Evolutionary conservation across 2,888 invertebrate genomes (phyloP), one percentile per base, ranked within the genome.

Genomic region (Pseudococcus viburni): DNA sequence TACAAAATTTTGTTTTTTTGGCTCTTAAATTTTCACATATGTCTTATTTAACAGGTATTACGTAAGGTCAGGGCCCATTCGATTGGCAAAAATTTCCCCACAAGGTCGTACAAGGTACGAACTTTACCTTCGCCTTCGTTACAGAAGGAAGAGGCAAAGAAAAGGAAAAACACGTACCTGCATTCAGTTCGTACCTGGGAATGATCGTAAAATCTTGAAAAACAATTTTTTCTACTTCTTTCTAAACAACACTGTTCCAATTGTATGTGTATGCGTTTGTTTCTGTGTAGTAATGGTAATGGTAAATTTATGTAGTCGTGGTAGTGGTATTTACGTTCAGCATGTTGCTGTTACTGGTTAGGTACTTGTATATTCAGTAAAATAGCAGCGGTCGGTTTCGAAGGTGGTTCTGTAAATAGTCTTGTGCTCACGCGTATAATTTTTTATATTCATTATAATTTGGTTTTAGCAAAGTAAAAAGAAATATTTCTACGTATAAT

Each of bases 341-440:
- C 42, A 9, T 42, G 42, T 42, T 42, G 42, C 42, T 33, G 7
- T 33, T 33, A 12, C 39, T 73, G 68, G 68, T 68, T 68, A 68
- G 26, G 68, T 22, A 64, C 64, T 64, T 59, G 26, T 68, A 68
- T 73, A 68, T 73, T 8, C 33, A 39, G 39, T 39, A 33, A 42
- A 42, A 8, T 64, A 19, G 64, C 17, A 73, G 64, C 17, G 33
- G 73, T 73, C 15, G 73, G 73, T 33, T 26, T 73, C 73, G 73
- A 73, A 33, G 73, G 73, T 73, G 33, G 73, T 17, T 33, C 73
- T 73, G 73, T 73, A 73, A 73, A 73, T 73, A 73, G 73, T 73
- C 17, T 15, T 73, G 73, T 73, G 73, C 11, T 2, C 15, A 7
- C 6, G 73, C 73, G 64, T 64, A 64, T 19, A 22, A 64, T 33